Percentiles rank a stretch among this genome's conserved stretches.
Evolutionary conservation across 2,888 invertebrate genomes (phyloP).

Genomic region (Euclidia mi): DNA sequence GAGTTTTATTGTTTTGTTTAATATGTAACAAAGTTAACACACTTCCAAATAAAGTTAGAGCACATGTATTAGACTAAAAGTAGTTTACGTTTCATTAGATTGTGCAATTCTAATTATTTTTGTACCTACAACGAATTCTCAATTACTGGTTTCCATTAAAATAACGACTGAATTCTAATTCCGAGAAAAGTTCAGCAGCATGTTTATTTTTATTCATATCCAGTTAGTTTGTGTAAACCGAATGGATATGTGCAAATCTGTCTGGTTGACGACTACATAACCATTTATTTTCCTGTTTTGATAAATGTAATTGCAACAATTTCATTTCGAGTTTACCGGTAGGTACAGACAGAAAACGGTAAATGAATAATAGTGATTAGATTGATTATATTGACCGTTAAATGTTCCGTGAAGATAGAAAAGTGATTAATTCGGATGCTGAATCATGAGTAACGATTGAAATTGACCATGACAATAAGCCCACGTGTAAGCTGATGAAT

Average conservation of each 20-base stretch:
- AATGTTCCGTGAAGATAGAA: slow-evolving; percentile 23
- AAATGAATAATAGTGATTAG: slow-evolving; percentile 16
- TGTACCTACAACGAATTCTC: background rate
- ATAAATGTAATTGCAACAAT: slow-evolving; percentile 24
- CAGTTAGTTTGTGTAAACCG: background rate
- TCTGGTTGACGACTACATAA: slow-evolving; percentile 13
- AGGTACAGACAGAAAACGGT: slow-evolving; percentile 29
- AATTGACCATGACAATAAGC: slow-evolving; percentile 37
- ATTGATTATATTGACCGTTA: slow-evolving; percentile 22
- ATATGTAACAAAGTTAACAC: slow-evolving; percentile 29
- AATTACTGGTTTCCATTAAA: background rate
- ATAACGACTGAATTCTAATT: no score
- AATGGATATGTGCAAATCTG: slow-evolving; percentile 11
- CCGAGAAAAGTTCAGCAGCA: no score
- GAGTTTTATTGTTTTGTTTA: slow-evolving; percentile 42
- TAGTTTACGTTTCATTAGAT: slow-evolving; percentile 22
- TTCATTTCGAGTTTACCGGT: slow-evolving; percentile 20
- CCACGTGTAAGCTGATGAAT: slow-evolving; percentile 48
- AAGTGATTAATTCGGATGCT: slow-evolving; percentile 23
- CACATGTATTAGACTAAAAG: slow-evolving; percentile 33
- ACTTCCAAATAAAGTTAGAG: slow-evolving; percentile 33
- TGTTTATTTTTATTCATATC: background rate
- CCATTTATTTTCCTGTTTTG: slow-evolving; percentile 36
- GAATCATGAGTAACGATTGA: slow-evolving; percentile 21
- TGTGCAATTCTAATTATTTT: slow-evolving; percentile 36